These are phyloP conservation scores for Aplysina aerophoba DNA, from an alignment of 37 sponge, comb jelly and placozoan species.

Conservation along the genomic window DNA sequence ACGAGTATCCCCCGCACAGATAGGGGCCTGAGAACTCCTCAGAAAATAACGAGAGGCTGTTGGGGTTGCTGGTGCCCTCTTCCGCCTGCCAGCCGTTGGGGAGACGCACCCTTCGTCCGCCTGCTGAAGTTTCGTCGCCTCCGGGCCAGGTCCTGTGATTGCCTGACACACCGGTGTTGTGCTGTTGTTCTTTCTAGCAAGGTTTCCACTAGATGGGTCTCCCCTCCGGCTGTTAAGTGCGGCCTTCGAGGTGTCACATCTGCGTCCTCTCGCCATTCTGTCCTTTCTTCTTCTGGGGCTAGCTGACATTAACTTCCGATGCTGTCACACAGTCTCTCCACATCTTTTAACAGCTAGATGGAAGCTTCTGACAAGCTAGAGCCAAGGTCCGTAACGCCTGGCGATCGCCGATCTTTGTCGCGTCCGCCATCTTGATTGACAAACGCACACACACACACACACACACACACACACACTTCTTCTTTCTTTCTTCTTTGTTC, in stretches of 20 bases:
- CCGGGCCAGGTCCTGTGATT: not conserved
- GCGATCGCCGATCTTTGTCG: not conserved
- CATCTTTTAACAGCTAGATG: too few species aligned
- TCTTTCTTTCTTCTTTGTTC: too few species aligned
- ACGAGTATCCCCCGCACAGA: not conserved
- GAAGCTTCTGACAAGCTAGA: not conserved
- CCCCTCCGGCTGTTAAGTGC: not conserved
- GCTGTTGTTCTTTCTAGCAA: not conserved
- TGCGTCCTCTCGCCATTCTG: not conserved
- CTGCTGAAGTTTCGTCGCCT: not conserved
- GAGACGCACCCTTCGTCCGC: not conserved
- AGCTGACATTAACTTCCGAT: not conserved
- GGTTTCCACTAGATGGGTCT: not conserved
- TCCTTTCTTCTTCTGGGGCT: not conserved
- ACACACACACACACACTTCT: too few species aligned
- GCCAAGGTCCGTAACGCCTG: not conserved
- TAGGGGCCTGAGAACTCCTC: not conserved
- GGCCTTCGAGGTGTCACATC: not conserved
- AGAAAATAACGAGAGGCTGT: not conserved
- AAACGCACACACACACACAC: too few species aligned
- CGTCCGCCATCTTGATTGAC: too few species aligned
- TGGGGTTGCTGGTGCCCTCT: not conserved
- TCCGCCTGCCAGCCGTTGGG: not conserved
- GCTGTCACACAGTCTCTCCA: not conserved
- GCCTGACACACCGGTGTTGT: not conserved